A percentile compares a stretch with the other conserved stretches of the same genome.
Conservation (phyloP, 2,888 invertebrate species). For the Ophraella communa region DNA sequence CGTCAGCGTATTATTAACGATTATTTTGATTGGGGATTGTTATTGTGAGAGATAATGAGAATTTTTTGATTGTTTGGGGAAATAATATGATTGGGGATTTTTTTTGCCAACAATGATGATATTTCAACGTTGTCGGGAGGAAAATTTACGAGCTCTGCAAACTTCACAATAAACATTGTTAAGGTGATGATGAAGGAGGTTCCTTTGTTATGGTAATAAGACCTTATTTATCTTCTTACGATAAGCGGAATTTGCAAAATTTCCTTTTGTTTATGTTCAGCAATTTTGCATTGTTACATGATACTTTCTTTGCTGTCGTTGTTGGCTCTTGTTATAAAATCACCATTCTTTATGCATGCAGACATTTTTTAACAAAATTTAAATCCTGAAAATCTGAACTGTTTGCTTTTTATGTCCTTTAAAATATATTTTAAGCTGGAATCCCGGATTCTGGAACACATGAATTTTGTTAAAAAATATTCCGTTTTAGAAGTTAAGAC, state of each 20-base stretch:
- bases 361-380: too few relatives aligned
- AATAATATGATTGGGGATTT: conserved; percentile 38
- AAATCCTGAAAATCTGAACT: too few relatives aligned
- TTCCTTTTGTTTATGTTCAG: conserved; percentile 1
- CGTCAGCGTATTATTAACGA: conserved; percentile 42
- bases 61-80: conserved; percentile 39
- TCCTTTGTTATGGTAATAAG: conserved; percentile 32
- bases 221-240: conserved; percentile 20
- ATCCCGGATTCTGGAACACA: too few relatives aligned
- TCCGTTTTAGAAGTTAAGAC: too few relatives aligned
- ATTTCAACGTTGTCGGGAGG: conserved; percentile 26
- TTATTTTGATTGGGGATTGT: conserved; percentile 44
- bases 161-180: conserved; percentile 24
- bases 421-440: too few relatives aligned
- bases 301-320: background rate
- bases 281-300: background rate
- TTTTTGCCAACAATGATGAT: conserved; percentile 35
- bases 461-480: too few relatives aligned
- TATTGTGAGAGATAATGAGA: conserved; percentile 41
- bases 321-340: background rate
- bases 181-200: conserved; percentile 18
- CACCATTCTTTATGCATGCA: background rate
- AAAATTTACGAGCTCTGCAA: conserved; percentile 32
- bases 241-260: conserved; percentile 3
- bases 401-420: too few relatives aligned